Conservation (phyloP, 1,140 invertebrate genomes). For the Lepidurus packardi region DNA sequence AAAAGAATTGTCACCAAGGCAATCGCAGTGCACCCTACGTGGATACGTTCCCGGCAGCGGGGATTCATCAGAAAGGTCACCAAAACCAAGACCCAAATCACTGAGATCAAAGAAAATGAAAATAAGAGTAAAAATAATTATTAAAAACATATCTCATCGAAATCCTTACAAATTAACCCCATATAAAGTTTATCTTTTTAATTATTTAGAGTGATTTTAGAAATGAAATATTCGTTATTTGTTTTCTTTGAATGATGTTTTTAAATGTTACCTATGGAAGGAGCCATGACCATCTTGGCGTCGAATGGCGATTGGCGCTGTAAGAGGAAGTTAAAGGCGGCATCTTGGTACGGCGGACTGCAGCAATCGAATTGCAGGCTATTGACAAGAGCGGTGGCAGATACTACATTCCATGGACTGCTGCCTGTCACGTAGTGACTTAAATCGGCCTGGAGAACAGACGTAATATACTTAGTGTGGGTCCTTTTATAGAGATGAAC, state of each 20-base stretch:
- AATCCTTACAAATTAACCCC: no score
- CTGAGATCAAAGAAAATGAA: neutral
- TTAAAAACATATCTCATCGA: neutral
- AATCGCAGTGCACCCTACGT: constrained; percentile 24
- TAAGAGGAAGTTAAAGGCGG: constrained; percentile 26
- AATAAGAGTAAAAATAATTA: neutral
- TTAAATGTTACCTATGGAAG: constrained; percentile 28
- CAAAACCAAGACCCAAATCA: constrained; percentile 30
- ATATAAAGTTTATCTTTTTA: neutral
- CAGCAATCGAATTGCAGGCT: constrained; percentile 27
- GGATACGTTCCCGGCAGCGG: constrained; percentile 29
- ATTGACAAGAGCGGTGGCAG: constrained; percentile 18
- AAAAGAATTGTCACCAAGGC: constrained; percentile 26
- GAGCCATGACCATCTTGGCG: constrained; percentile 30
- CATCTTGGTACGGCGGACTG: constrained; percentile 28
- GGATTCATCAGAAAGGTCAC: constrained; percentile 33
- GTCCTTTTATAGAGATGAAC: neutral
- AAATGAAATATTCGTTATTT: neutral
- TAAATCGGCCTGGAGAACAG: constrained; percentile 24
- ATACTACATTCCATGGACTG: constrained; percentile 30
- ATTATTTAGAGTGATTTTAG: neutral
- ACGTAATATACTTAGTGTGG: constrained; percentile 4
- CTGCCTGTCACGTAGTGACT: constrained; percentile 28
- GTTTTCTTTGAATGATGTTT: neutral
- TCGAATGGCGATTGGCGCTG: constrained; percentile 31